Evolutionary conservation across 2,797 vertebrate species (phyloP), one percentile per base, ranked within the genome.

Genomic region (Saxicola maurus): DNA sequence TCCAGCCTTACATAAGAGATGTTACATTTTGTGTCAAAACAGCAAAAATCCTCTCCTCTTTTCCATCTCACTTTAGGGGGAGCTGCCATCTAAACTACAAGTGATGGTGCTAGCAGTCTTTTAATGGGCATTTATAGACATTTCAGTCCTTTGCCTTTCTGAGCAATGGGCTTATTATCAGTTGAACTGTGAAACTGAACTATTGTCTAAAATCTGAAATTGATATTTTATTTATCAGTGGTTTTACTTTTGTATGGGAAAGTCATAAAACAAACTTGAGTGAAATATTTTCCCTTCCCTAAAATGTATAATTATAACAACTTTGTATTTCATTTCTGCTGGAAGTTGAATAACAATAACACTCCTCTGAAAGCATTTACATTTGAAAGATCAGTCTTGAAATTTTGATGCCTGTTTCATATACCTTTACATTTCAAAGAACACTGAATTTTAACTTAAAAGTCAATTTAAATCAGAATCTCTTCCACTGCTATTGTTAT

Each of bases 281-380:
- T 40, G 75, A 94, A 94, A 83, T 91, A 71, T 93, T 94, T 96
- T 40, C 64, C 40, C n/a, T 56, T 87, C 45, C 85, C 91, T 92
- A 86, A 94, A 86, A 91, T 90, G 87, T 59, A 37, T 93, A 94
- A 95, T 96, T 90, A 93, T 94, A 80, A 65, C 93, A 94, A 94
- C 82, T 93, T 94, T 92, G 59, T 92, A 13, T 93, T 96, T 96
- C 30, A 89, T 93, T 94, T 92, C 71, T 94, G 53, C 91, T 87
- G 69, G 84, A 95, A 93, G 74, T 77, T 92, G 82, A 94, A 90
- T 89, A 95, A 75, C 88, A 94, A 69, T 95, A 94, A 91, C 75
- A 86, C 43, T 78, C 55, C 37, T 91, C 75, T 91, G 6, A 43
- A 92, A 91, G 6, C 84, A 95, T 96, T 96, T 96, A 84, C 95